A percentile compares a stretch with the other conserved stretches of the same genome.
phyloP scores from a whole-genome alignment of 1,140 invertebrate species.

The Micrasema longulum region DNA sequence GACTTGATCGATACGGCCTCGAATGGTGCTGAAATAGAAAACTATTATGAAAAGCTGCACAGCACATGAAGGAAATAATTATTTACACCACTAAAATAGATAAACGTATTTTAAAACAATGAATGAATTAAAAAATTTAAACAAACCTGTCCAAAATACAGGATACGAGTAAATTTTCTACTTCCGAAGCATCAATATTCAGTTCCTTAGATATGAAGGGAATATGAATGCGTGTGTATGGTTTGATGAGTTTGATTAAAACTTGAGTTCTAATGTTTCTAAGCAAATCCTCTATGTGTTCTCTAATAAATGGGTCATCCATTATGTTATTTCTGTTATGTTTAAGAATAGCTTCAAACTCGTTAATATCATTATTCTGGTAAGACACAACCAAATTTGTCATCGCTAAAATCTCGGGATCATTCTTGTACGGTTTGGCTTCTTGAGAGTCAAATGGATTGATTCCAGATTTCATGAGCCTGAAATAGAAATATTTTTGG shows the following conservation, averaged over 20 bases:
- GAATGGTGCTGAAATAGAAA: slow-evolving; percentile 82
- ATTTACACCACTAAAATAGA: no score
- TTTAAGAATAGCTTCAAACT: slow-evolving; percentile 97
- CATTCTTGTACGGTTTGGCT: slow-evolving; percentile 99
- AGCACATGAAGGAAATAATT: no score
- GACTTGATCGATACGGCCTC: slow-evolving; percentile 96
- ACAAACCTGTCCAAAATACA: slow-evolving; percentile 96
- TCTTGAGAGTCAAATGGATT: slow-evolving; percentile 99
- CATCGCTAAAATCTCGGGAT: slow-evolving; percentile 99
- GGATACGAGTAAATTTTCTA: slow-evolving; percentile 97
- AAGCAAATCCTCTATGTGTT: slow-evolving; percentile 98
- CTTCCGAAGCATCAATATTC: slow-evolving; percentile 96
- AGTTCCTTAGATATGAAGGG: slow-evolving; percentile 98
- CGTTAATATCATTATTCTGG: slow-evolving; percentile 99
- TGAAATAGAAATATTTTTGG: slow-evolving; percentile 59
- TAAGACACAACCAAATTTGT: slow-evolving; percentile 98
- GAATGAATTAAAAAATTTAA: neutral
- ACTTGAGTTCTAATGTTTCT: slow-evolving; percentile 98
- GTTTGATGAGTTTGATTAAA: slow-evolving; percentile 96
- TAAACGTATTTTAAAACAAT: no score
- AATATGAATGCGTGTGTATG: slow-evolving; percentile 98
- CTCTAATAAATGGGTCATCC: slow-evolving; percentile 99
- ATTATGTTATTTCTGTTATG: slow-evolving; percentile 97
- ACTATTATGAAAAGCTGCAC: no score
- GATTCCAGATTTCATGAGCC: slow-evolving; percentile 99